These are phyloP conservation scores for Lerista edwardsae DNA, from an alignment of 2,797 vertebrate species.

Conservation along the genomic window DNA sequence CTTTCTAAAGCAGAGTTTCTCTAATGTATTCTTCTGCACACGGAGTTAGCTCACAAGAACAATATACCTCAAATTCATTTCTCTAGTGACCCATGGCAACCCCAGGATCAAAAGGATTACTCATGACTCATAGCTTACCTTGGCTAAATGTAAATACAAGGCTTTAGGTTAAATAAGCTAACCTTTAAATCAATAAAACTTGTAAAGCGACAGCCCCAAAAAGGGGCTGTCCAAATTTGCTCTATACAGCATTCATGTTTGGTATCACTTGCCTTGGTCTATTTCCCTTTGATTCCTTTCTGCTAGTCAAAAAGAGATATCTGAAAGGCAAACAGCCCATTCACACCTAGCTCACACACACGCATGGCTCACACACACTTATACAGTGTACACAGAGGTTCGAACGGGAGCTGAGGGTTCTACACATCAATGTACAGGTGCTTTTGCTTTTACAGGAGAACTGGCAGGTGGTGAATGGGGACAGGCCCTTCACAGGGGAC, in stretches of 20 bases:
- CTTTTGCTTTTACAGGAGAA: background rate
- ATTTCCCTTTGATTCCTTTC: conserved; percentile 11
- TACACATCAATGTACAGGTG: background rate
- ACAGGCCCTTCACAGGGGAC: background rate
- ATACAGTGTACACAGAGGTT: background rate
- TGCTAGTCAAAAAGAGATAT: conserved; percentile 11
- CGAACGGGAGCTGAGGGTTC: background rate
- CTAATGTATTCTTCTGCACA: conserved; percentile 70
- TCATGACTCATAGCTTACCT: conserved; percentile 74
- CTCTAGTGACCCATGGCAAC: conserved; percentile 71
- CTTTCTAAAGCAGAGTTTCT: conserved; percentile 64
- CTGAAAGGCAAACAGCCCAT: conserved; percentile 40
- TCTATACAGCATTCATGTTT: conserved; percentile 51
- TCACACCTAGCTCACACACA: background rate
- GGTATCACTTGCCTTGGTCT: conserved; percentile 52
- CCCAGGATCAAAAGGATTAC: conserved; percentile 74
- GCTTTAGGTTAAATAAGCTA: conserved; percentile 74
- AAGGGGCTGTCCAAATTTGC: conserved; percentile 52
- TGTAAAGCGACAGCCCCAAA: conserved; percentile 71
- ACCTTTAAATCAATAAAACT: conserved; percentile 73
- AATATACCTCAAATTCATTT: conserved; percentile 73
- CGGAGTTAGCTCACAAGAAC: conserved; percentile 66
- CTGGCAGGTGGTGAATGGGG: background rate
- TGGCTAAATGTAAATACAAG: conserved; percentile 72
- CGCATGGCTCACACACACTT: background rate